Evolutionary conservation across 2,888 invertebrate genomes (phyloP).

Genomic region (Pterostichus niger): DNA sequence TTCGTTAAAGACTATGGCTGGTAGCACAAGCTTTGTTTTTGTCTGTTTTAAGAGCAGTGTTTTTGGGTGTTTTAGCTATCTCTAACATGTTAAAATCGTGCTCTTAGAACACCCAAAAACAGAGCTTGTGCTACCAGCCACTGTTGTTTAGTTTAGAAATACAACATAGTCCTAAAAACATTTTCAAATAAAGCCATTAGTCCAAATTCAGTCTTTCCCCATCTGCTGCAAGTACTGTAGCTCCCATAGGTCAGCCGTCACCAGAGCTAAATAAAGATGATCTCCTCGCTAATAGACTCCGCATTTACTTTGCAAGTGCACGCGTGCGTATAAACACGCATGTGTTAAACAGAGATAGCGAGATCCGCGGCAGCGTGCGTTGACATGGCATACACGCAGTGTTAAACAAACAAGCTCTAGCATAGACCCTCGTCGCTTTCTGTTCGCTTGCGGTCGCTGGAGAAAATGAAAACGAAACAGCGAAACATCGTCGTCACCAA

Average conservation of each 20-base stretch:
- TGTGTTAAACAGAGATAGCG: conserved; percentile 41
- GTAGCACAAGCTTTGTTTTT: too few relatives aligned
- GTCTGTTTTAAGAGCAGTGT: too few relatives aligned
- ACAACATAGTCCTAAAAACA: too few relatives aligned
- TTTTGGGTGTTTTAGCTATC: too few relatives aligned
- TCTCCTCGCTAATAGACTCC: conserved; percentile 39
- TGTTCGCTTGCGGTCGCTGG: neutral
- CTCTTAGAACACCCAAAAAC: too few relatives aligned
- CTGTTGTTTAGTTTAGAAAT: too few relatives aligned
- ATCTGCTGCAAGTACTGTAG: too few relatives aligned
- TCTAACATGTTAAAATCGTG: too few relatives aligned
- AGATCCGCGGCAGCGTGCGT: conserved; percentile 14
- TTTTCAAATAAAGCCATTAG: too few relatives aligned
- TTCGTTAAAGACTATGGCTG: too few relatives aligned
- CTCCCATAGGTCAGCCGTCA: neutral
- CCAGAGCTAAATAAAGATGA: conserved; percentile 11
- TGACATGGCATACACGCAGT: conserved; percentile 62
- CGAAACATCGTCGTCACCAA: conserved; percentile 1
- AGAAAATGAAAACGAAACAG: conserved; percentile 53
- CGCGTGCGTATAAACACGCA: conserved; percentile 27
- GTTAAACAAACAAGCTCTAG: conserved; percentile 59
- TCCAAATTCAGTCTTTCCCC: too few relatives aligned
- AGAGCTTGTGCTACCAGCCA: too few relatives aligned
- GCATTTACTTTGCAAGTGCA: conserved; percentile 18
- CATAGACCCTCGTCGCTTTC: conserved; percentile 36